Base-by-base conservation (phyloP, 92 coral and sea anemone species). In the Palythoa caribaeorum region DNA sequence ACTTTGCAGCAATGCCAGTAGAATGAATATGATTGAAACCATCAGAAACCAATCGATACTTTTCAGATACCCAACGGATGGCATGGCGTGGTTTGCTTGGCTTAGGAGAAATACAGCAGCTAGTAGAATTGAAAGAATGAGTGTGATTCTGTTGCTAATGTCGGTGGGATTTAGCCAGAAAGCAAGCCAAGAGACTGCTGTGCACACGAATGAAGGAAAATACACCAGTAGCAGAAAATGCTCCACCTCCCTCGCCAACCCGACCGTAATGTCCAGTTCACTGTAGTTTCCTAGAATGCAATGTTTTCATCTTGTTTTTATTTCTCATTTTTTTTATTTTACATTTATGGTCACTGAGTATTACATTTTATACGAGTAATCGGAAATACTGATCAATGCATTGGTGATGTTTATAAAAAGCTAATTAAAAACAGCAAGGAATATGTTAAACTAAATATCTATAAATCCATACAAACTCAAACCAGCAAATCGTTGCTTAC, bases 201-300 rank as follows among this genome's bases (percentile, higher is more conserved):
- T 80, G 85, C 85, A 80, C 73, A 80, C 11, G 57, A 80, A 80
- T 9, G 59, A 80, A 3, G 85, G 85, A 66, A 80, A 80, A 44
- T 80, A 80, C 9, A 80, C 59, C 12, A 80, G 73, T 2, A 80
- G 71, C 0, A 80, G 85, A 63, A 63, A 40, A 50, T 63, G 50
- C 62, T 80, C 85, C 55, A 80, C 85, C 39, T 80, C 85, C 62
- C 85, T 80, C 9, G 73, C 85, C 59, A 80, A 17, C 59, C 17
- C 11, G 59, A 80, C 40, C 2, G 57, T 80, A 13, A 80, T 62
- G 36, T 80, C 85, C 84, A 79, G 54, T 38, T 60, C 19, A 9
- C 84, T 79, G 19, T 60, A 19, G 37, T 79, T 79, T 39, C 84
- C 84, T 79, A 37, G 55, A 17, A 62, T 16, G 7, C 21, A 16